Percentiles rank a stretch among this genome's conserved stretches.
These are phyloP conservation scores for Alviniconcha marisindica DNA, from an alignment of 1,140 invertebrate genomes.

Conservation along the genomic window DNA sequence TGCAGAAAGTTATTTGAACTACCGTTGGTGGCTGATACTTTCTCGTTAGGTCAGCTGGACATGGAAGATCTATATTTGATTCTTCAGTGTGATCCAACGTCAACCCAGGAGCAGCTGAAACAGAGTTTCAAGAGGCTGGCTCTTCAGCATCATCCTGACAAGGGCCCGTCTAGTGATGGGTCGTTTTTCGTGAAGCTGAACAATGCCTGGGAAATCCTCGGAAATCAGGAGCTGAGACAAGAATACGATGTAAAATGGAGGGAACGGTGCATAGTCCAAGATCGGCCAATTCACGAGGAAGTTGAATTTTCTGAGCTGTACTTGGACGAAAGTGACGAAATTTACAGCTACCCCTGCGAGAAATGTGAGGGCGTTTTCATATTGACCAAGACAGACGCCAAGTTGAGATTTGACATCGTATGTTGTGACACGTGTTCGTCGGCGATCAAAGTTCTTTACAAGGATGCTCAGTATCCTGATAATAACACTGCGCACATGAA, in stretches of 20 bases:
- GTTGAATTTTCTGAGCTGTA: constrained; percentile 65
- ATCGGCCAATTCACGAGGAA: constrained; percentile 69
- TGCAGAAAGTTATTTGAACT: no score
- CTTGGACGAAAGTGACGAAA: constrained; percentile 25
- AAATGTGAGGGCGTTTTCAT: constrained; percentile 67
- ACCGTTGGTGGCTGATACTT: no score
- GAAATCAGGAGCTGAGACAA: constrained; percentile 56
- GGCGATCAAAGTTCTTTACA: constrained; percentile 59
- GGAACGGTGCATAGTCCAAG: constrained; percentile 61
- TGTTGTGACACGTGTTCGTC: constrained; percentile 72
- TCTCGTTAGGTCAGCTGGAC: no score
- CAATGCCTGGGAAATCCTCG: constrained; percentile 67
- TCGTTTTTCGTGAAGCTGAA: constrained; percentile 60
- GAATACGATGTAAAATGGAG: constrained; percentile 66
- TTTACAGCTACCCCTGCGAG: constrained; percentile 58
- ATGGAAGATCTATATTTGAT: constrained; percentile 68
- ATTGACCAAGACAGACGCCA: constrained; percentile 54
- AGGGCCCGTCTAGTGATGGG: constrained; percentile 34
- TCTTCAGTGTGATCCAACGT: constrained; percentile 50
- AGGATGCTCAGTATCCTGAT: no score
- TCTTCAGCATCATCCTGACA: constrained; percentile 65
- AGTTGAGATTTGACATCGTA: constrained; percentile 64
- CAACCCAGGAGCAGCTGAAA: constrained; percentile 54
- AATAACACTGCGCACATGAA: no score
- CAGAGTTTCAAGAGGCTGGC: constrained; percentile 58